These are phyloP conservation scores for Parnassius mnemosyne DNA, from an alignment of 2,888 invertebrate species.

Conservation along the genomic window DNA sequence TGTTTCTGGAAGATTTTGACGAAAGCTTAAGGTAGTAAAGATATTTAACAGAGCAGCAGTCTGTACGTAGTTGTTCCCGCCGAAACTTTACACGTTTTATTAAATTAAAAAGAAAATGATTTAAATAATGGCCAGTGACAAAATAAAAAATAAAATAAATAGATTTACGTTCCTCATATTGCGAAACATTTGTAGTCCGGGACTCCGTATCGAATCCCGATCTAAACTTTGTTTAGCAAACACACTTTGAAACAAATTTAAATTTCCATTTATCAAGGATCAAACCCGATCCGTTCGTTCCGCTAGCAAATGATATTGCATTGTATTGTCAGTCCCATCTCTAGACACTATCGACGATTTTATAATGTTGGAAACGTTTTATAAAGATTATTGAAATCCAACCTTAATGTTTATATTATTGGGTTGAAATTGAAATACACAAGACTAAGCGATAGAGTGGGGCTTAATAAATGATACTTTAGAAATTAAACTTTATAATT, in stretches of 20 bases:
- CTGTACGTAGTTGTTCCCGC: too few species aligned
- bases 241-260: constrained; percentile 59
- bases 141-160: not conserved
- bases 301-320: constrained; percentile 64
- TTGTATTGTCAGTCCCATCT: constrained; percentile 58
- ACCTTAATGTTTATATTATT: not conserved
- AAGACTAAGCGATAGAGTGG: not conserved
- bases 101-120: too few species aligned
- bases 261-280: constrained; percentile 66
- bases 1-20: too few species aligned
- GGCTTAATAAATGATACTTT: not conserved
- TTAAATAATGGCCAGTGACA: too few species aligned
- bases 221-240: constrained; percentile 49
- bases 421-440: not conserved
- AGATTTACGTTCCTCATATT: not conserved
- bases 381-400: not conserved
- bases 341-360: constrained; percentile 26
- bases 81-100: too few species aligned
- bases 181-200: constrained; percentile 14
- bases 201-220: constrained; percentile 44
- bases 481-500: constrained; percentile 31
- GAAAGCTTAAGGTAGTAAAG: too few species aligned
- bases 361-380: constrained; percentile 24
- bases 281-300: constrained; percentile 62
- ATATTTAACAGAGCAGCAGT: too few species aligned